phyloP scores from a whole-genome alignment of 2,113 vertebrate genomes.

The Megaceryle torquata region DNA sequence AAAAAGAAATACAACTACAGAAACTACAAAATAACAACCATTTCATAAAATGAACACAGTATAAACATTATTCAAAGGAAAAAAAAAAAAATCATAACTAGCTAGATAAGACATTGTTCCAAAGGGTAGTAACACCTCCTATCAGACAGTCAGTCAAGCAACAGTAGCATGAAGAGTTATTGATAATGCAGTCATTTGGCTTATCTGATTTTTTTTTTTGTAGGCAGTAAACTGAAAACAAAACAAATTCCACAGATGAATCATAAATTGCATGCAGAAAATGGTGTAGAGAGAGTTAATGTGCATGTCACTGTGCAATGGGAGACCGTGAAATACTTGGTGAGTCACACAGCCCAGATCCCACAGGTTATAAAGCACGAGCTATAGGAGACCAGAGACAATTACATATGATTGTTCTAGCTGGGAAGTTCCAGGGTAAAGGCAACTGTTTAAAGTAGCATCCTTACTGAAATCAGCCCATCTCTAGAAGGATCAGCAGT shows the following conservation, averaged over 20 bases:
- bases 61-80: neutral
- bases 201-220: neutral
- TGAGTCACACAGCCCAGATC: neutral
- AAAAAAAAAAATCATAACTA: neutral
- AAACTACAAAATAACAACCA: neutral
- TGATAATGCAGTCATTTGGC: neutral
- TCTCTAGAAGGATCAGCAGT: constrained; percentile 77
- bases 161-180: neutral
- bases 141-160: neutral
- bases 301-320: neutral
- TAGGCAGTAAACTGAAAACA: neutral
- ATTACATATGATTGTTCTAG: neutral
- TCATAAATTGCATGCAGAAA: neutral
- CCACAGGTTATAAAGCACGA: neutral
- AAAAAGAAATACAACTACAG: neutral
- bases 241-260: neutral
- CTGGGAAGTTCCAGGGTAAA: neutral
- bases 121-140: neutral
- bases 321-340: neutral
- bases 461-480: constrained; percentile 79
- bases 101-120: neutral
- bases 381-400: neutral
- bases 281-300: neutral
- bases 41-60: constrained; percentile 17
- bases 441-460: neutral